These are phyloP conservation scores for Crotophaga sulcirostris DNA, from an alignment of 2,113 vertebrate species.

Conservation along the genomic window DNA sequence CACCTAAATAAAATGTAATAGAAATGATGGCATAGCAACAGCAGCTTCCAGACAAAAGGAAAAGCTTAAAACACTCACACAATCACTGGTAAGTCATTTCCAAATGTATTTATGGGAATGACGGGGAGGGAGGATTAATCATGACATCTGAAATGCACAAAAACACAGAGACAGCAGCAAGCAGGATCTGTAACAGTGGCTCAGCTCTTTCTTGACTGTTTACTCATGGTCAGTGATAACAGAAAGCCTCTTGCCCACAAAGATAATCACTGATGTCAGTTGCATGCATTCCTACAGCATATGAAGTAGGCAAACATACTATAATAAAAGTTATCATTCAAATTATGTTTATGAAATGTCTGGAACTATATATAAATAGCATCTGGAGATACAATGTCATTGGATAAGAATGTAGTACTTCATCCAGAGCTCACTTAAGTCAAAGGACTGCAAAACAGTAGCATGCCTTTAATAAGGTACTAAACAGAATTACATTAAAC, in stretches of 20 bases:
- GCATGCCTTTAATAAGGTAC: neutral
- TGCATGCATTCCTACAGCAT: neutral
- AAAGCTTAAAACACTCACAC: neutral
- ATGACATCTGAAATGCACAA: neutral
- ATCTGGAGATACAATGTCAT: neutral
- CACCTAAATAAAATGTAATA: neutral
- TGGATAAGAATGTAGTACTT: conserved; percentile 9
- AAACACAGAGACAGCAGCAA: neutral
- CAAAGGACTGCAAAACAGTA: neutral
- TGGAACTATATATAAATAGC: conserved; percentile 16
- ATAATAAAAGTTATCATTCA: neutral
- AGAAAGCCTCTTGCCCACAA: neutral
- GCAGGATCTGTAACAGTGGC: neutral
- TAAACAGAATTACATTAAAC: neutral
- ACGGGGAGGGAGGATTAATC: neutral
- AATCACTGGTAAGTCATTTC: neutral
- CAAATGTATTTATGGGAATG: neutral
- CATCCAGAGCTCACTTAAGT: neutral
- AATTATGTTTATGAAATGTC: neutral
- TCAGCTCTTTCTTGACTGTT: neutral
- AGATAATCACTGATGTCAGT: neutral
- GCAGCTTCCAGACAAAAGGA: neutral
- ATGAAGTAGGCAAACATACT: neutral
- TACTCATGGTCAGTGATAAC: neutral
- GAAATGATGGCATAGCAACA: neutral